Evolutionary conservation across 1,140 invertebrate genomes (phyloP).

Genomic region (Littorina saxatilis): DNA sequence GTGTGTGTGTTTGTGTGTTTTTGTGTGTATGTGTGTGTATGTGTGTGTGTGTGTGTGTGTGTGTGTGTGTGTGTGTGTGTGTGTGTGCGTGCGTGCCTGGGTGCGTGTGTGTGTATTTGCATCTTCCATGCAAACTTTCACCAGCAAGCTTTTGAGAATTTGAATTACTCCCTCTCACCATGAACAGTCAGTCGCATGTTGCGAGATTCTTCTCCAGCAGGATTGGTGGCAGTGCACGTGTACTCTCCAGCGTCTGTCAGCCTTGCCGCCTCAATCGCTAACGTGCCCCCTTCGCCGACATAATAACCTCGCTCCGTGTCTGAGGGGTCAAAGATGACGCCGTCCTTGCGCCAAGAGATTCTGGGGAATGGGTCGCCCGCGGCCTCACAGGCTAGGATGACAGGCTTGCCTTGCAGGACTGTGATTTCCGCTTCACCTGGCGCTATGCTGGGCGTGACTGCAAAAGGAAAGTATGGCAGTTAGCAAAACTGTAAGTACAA

Average conservation of each 20-base stretch:
- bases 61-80: background rate
- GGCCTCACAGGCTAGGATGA: conserved; percentile 75
- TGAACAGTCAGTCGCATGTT: conserved; percentile 73
- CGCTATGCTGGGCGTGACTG: conserved; percentile 92
- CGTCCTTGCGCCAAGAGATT: conserved; percentile 71
- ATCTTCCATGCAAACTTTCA: too few species aligned
- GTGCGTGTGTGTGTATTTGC: too few species aligned
- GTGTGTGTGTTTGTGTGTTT: too few species aligned
- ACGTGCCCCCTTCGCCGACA: conserved; percentile 52
- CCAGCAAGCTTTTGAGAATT: too few species aligned
- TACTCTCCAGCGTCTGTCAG: conserved; percentile 73
- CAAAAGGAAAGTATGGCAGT: conserved; percentile 40
- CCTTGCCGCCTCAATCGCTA: conserved; percentile 52
- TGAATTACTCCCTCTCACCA: conserved; percentile 64
- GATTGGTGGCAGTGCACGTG: conserved; percentile 76
- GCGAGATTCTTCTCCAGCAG: conserved; percentile 72
- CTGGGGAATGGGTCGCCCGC: conserved; percentile 76
- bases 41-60: background rate
- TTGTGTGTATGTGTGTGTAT: too few species aligned
- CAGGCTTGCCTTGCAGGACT: conserved; percentile 85
- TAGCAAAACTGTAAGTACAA: conserved; percentile 43
- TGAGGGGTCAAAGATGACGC: conserved; percentile 58
- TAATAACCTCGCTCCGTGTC: conserved; percentile 47
- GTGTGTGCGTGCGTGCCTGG: background rate
- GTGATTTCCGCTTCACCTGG: conserved; percentile 90